phyloP scores from a whole-genome alignment of 2,888 invertebrate species.

The Habrosyne pyritoides region DNA sequence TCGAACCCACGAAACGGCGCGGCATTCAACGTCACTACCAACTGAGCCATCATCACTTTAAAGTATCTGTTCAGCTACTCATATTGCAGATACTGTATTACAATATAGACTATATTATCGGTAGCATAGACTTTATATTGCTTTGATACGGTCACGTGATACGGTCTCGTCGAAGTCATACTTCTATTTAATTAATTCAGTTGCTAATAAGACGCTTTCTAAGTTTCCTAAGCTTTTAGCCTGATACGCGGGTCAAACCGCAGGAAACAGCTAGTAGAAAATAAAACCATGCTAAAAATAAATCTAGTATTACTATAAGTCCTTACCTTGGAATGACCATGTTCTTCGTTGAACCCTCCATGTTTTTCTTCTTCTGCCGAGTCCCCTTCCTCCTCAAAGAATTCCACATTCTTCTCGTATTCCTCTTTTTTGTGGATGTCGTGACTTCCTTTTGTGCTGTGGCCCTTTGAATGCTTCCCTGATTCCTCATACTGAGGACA shows the following conservation, averaged over 20 bases:
- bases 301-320: too few species aligned
- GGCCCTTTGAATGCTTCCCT: constrained; percentile 88
- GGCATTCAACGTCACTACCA: too few species aligned
- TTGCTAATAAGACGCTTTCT: not conserved
- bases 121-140: too few species aligned
- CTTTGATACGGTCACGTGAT: not conserved
- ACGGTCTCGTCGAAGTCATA: not conserved
- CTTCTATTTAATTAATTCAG: not conserved
- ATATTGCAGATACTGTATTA: not conserved
- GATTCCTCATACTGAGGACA: constrained; percentile 81
- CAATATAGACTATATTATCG: too few species aligned
- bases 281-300: constrained; percentile 8
- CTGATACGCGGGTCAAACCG: not conserved
- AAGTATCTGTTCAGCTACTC: not conserved
- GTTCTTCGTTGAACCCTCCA: constrained; percentile 84
- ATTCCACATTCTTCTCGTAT: constrained; percentile 89
- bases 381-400: constrained; percentile 89
- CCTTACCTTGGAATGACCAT: constrained; percentile 63
- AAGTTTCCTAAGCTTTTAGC: not conserved
- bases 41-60: too few species aligned
- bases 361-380: constrained; percentile 86
- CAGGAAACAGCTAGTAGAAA: too few species aligned
- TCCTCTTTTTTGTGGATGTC: constrained; percentile 90
- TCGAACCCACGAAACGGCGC: too few species aligned
- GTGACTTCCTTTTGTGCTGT: constrained; percentile 89